Base-by-base conservation (phyloP, 2,113 vertebrate species). In the Apteryx mantelli region DNA sequence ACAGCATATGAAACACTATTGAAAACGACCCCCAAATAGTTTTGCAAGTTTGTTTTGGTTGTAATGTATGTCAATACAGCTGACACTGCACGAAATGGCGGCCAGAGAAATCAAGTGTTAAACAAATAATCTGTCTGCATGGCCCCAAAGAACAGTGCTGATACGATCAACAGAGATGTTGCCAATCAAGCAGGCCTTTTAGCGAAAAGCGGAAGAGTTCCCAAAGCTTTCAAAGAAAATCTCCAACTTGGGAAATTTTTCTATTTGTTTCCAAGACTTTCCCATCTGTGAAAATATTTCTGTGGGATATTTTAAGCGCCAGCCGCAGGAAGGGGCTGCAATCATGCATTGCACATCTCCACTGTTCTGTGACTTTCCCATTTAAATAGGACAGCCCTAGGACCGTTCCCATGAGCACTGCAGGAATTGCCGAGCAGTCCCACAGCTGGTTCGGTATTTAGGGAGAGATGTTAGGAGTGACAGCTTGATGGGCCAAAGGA, bases 181-280 rank as follows among this genome's bases (percentile, higher is more conserved):
- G 61, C 55, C 78, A 40, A 77, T 52, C 56, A 24, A 46, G 70
- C 7, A 2, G 70, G 65, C 52, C 34, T 21, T 44, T 4, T 15
- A 8, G 40, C 50, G 55, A 52, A n/a, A 52, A 76, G 36, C 56
- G 50, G 26, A n/a, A 60, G 52, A 79, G 81, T 48, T 82, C 84
- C 83, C 87, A 85, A 82, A 69, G 48, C 86, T 63, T 89, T 81
- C 55, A 34, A 63, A 92, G 58, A 86, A 89, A 93, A 84, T 60
- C 44, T 70, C 48, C 77, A 92, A n/a, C 26, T 34, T 85, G 60
- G 75, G 95, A 94, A 38, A 75, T 65, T 56, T 75, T 50, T n/a
- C 95, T 55, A 53, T 97, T 93, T 90, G 88, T 90, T 88, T 56
- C 84, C 70, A 91, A 96, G 46, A 70, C 88, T 71, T 94, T 74